Evolutionary conservation across 2,113 vertebrate species (phyloP).

Genomic region (Aldabrachelys gigantea): DNA sequence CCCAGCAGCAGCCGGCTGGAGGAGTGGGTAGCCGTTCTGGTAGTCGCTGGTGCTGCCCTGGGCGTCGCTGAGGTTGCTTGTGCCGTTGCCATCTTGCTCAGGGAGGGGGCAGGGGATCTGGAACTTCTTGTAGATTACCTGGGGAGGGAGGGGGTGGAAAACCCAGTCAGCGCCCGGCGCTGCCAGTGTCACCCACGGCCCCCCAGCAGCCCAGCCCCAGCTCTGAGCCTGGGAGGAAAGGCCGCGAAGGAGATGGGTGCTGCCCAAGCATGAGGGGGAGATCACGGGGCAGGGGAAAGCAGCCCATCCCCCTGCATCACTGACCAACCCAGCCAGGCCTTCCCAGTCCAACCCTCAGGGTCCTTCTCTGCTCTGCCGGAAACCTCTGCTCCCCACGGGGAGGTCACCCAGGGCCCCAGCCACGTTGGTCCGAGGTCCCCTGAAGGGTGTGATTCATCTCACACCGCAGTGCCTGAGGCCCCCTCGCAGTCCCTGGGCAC

Average conservation of each 20-base stretch:
- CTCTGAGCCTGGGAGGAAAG: accelerated
- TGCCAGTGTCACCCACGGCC: accelerated
- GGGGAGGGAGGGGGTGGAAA: not conserved
- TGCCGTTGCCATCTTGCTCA: conserved; percentile 79
- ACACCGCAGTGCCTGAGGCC: not conserved
- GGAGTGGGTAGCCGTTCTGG: conserved; percentile 63
- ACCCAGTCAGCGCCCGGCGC: accelerated
- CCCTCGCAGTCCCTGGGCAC: not conserved
- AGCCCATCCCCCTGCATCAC: not conserved
- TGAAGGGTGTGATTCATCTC: not conserved
- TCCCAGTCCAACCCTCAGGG: not conserved
- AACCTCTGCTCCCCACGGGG: too few species aligned
- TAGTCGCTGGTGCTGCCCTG: conserved; percentile 69
- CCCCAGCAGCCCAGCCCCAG: not conserved
- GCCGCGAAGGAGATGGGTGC: accelerated
- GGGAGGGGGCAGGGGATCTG: conserved; percentile 91
- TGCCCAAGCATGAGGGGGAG: too few species aligned
- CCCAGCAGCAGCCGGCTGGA: conserved; percentile 46
- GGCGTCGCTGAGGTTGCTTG: conserved; percentile 72
- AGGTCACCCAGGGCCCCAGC: not conserved
- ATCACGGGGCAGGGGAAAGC: accelerated
- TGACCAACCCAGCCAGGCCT: not conserved
- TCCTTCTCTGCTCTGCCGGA: too few species aligned
- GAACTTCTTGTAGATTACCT: conserved; percentile 98
- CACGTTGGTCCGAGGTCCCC: too few species aligned